A percentile compares a stretch with the other conserved stretches of the same genome.
Conservation (phyloP, 2,797 vertebrate species). For the Poliocrania exsul region DNA sequence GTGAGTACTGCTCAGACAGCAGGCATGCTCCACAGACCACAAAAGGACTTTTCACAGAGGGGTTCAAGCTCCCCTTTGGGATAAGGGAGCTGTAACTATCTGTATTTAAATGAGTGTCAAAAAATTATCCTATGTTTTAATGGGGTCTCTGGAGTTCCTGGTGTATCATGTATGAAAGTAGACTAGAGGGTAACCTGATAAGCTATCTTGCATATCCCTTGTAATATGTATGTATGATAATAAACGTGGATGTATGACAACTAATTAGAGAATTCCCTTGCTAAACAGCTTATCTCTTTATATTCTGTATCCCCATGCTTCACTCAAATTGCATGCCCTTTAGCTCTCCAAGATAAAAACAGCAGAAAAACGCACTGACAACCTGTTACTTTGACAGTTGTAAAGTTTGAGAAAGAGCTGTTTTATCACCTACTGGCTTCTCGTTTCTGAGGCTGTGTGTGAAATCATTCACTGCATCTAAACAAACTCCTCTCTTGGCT, state of each 20-base stretch:
- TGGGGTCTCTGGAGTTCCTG: background rate
- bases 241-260: background rate
- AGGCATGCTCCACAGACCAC: background rate
- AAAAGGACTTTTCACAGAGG: background rate
- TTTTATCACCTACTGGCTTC: background rate
- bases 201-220: background rate
- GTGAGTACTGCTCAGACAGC: background rate
- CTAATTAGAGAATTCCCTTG: background rate
- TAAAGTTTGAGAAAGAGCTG: background rate
- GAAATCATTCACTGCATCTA: background rate
- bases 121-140: background rate
- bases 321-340: background rate
- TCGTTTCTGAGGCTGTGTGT: background rate
- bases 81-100: background rate
- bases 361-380: background rate
- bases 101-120: background rate
- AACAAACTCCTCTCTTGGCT: background rate
- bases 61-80: background rate
- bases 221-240: background rate
- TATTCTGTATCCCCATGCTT: background rate
- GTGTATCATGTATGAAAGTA: fast-evolving
- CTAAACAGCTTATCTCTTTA: background rate
- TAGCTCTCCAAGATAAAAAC: background rate
- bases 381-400: background rate
- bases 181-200: background rate